These are phyloP conservation scores for Diadema setosum DNA, from an alignment of 35 echinoderm and acorn worm genomes.

Conservation along the genomic window DNA sequence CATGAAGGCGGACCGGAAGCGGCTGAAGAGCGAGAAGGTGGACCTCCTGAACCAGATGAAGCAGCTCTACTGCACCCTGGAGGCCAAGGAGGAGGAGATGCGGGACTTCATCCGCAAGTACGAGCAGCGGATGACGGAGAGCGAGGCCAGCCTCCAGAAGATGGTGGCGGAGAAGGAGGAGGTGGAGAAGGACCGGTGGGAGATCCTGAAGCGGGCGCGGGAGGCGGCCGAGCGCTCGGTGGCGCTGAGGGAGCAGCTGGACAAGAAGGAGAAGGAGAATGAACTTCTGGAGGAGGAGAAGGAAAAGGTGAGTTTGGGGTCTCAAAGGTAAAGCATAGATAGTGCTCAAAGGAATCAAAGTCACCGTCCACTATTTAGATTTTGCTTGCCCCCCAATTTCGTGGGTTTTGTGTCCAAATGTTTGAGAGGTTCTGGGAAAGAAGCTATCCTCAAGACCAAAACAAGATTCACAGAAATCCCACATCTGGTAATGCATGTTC, in stretches of 20 bases:
- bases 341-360: too few relatives aligned
- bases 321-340: too few relatives aligned
- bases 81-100: constrained; percentile 96
- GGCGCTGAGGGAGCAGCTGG: constrained; percentile 67
- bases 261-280: constrained; percentile 79
- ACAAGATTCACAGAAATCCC: too few relatives aligned
- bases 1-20: constrained; percentile 96
- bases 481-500: too few relatives aligned
- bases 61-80: constrained; percentile 95
- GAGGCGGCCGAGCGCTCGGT: constrained; percentile 92
- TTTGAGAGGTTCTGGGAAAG: too few relatives aligned
- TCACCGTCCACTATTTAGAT: too few relatives aligned
- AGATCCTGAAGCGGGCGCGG: constrained; percentile 78
- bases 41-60: constrained; percentile 99
- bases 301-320: constrained; percentile 76
- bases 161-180: constrained; percentile 90
- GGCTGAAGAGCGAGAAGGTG: constrained; percentile 96
- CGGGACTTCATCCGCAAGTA: constrained; percentile 92
- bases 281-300: constrained; percentile 57
- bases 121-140: constrained; percentile 85
- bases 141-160: constrained; percentile 73
- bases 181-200: constrained; percentile 94
- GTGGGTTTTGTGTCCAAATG: too few relatives aligned
- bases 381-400: too few relatives aligned
- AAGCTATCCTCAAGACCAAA: too few relatives aligned